A percentile compares a stretch with the other conserved stretches of the same genome.
phyloP scores from a whole-genome alignment of 1,140 invertebrate species.

The Sarcophaga bullata region DNA sequence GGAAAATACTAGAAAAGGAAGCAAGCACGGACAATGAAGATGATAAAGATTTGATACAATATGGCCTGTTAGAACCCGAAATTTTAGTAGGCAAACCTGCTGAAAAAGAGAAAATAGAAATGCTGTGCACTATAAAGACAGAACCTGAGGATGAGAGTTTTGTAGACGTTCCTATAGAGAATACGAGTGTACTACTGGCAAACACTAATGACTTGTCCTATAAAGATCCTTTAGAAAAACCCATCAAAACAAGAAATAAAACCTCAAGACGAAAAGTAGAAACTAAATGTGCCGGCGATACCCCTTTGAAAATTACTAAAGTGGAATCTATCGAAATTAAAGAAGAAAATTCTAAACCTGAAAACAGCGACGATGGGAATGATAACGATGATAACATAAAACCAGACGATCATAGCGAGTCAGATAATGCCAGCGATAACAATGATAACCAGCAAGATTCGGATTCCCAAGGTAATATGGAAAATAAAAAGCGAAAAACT shows the following conservation, averaged over 20 bases:
- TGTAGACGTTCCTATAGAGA: too few species aligned
- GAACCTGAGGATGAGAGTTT: too few species aligned
- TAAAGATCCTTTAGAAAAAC: not conserved
- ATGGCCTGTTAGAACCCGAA: not conserved
- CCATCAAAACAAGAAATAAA: not conserved
- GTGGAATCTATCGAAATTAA: not conserved
- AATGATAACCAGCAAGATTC: not conserved
- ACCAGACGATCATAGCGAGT: too few species aligned
- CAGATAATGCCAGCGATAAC: not conserved
- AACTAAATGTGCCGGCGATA: not conserved
- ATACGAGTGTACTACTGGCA: too few species aligned
- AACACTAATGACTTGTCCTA: too few species aligned
- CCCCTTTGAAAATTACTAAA: not conserved
- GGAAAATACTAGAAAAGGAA: not conserved
- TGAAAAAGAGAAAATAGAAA: not conserved
- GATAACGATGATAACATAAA: too few species aligned
- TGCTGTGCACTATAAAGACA: not conserved
- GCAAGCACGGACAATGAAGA: not conserved
- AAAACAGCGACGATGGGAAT: too few species aligned
- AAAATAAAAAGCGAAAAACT: too few species aligned
- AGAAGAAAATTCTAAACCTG: not conserved
- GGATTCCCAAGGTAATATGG: not conserved
- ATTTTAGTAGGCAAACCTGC: not conserved
- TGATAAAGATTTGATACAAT: not conserved
- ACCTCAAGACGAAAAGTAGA: not conserved